Evolutionary conservation across 2,888 invertebrate species (phyloP), one percentile per base, ranked within the genome.

Genomic region (Cryptops parisi): DNA sequence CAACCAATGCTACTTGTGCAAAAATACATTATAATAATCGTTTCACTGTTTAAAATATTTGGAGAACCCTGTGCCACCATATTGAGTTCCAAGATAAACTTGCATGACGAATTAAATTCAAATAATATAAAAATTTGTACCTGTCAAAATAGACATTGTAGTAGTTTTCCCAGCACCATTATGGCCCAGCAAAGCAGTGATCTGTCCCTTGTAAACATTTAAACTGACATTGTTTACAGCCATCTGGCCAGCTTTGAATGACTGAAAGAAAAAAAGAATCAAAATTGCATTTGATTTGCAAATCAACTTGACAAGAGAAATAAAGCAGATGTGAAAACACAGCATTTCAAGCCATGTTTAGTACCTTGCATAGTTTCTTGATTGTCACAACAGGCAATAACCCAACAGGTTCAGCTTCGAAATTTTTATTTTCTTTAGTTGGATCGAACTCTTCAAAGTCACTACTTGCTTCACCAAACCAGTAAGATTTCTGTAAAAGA

Each of bases 121-220:
- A 45, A 46, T 22, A 12, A 19, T 15, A 12, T 26, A 9, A 26
- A 27, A 53, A 55, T 26, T 55, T n/a, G n/a, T 70, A 72, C 76
- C 78, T 51, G 76, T 80, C 0, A 84, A 74, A 62, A 84, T 80
- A 19, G 78, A 78, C 74, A 83, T 81, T 19, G 81, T 78, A 52
- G 87, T 87, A 0, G 86, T 86, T 68, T 88, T 88, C 3, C 88
- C 88, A 33, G 88, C 87, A 0, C 87, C 87, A 63, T 88, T 88
- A 62, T 87, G 87, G 0, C 87, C 88, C 55, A 88, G 70, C 21
- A 88, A 80, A 0, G 85, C 86, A 0, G 87, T 88, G 57, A 88
- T 87, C 68, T 88, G 86, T 0, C 79, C 85, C 65, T 86, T 84
- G 69, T 87, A 88, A 58, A 88, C 83, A 54, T 83, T 83, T 54